These are phyloP conservation scores for Chiloscyllium punctatum DNA, from an alignment of 2,797 vertebrate genomes.

Conservation along the genomic window DNA sequence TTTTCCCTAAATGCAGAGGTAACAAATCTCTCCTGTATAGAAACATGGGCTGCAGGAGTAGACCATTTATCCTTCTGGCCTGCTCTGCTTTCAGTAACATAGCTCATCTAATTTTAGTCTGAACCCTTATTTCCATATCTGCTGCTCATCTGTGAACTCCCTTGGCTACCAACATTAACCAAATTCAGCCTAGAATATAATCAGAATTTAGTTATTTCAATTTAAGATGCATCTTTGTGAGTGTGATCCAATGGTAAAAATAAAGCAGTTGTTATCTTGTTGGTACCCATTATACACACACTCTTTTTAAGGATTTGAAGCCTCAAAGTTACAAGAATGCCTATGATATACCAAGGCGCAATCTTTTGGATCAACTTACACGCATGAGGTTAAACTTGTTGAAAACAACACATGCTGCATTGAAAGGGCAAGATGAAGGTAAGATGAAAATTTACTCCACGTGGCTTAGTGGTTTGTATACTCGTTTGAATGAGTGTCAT, in stretches of 20 bases:
- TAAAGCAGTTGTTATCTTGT: background rate
- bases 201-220: background rate
- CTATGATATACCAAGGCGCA: conserved; percentile 69
- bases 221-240: background rate
- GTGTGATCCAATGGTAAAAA: background rate
- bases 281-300: background rate
- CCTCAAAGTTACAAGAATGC: conserved; percentile 72
- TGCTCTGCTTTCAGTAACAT: too few species aligned
- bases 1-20: background rate
- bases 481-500: background rate
- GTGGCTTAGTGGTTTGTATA: background rate
- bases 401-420: conserved; percentile 58
- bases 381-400: conserved; percentile 72
- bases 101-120: too few species aligned
- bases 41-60: too few species aligned
- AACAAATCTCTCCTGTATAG: too few species aligned
- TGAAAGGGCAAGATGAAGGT: conserved; percentile 73
- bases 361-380: conserved; percentile 71
- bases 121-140: too few species aligned
- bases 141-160: too few species aligned
- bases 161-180: too few species aligned
- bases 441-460: conserved; percentile 10
- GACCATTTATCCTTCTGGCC: too few species aligned
- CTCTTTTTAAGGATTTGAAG: conserved; percentile 56
- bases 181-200: too few species aligned